A percentile compares a stretch with the other conserved stretches of the same genome.
These are phyloP conservation scores for Cherax quadricarinatus DNA, from an alignment of 1,140 invertebrate genomes.

Conservation along the genomic window DNA sequence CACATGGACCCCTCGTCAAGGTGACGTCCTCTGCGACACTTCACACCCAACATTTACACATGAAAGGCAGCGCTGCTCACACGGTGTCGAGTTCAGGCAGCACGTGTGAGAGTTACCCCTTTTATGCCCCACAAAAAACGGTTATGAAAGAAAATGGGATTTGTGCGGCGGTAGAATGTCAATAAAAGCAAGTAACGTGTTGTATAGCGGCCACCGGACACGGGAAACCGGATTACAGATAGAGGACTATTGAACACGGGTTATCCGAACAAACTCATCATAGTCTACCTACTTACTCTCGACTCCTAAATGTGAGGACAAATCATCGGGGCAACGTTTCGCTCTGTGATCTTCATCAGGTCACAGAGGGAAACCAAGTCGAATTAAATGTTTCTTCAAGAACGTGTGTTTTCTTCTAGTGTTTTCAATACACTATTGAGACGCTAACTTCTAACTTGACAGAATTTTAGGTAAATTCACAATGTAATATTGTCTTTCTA, in stretches of 20 bases:
- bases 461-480: no score
- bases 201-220: conserved; percentile 23
- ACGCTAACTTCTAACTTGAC: no score
- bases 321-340: no score
- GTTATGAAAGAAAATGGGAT: conserved; percentile 66
- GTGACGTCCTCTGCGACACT: conserved; percentile 35
- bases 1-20: conserved; percentile 14
- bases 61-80: conserved; percentile 62
- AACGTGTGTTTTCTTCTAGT: no score
- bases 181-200: conserved; percentile 24
- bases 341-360: no score
- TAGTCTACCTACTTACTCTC: no score
- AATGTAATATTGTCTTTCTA: no score
- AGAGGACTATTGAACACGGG: not conserved
- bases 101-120: conserved; percentile 59
- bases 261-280: not conserved
- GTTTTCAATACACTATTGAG: no score
- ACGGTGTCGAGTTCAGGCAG: conserved; percentile 59
- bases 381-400: no score
- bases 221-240: conserved; percentile 21
- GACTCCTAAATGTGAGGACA: no score
- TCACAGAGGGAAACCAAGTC: no score
- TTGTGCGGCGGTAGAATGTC: conserved; percentile 40
- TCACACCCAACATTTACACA: conserved; percentile 59
- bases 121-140: conserved; percentile 37